Evolutionary conservation across 2,888 invertebrate species (phyloP).

Genomic region (Stictocephala bisonia): DNA sequence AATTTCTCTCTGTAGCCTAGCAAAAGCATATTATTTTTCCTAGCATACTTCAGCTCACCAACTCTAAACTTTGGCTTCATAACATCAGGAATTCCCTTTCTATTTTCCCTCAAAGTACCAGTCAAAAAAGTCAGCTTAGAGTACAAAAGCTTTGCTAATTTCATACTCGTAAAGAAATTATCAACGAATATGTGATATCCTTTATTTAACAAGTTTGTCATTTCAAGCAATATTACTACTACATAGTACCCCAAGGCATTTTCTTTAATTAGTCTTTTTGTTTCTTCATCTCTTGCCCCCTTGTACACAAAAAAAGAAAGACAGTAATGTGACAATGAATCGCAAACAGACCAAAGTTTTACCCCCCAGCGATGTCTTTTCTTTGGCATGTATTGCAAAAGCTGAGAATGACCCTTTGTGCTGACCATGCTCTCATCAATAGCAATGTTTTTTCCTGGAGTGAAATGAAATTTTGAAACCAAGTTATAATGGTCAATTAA

Average conservation of each 20-base stretch:
- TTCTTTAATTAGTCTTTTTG: conserved; percentile 10
- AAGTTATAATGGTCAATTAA: neutral
- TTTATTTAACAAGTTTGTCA: conserved; percentile 19
- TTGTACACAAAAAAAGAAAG: conserved; percentile 38
- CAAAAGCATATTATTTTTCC: conserved; percentile 21
- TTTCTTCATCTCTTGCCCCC: conserved; percentile 12
- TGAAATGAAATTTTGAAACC: conserved; percentile 2
- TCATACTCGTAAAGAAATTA: conserved; percentile 31
- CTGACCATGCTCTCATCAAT: conserved; percentile 38
- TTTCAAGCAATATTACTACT: conserved; percentile 19
- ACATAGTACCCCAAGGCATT: conserved; percentile 33
- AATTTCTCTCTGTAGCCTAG: conserved; percentile 34
- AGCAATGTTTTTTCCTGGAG: neutral
- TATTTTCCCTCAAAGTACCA: conserved; percentile 17
- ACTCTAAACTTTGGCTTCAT: conserved; percentile 28
- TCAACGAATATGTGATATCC: conserved; percentile 28
- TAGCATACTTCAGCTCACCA: conserved; percentile 31
- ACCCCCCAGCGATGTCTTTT: conserved; percentile 40
- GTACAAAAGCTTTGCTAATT: conserved; percentile 27
- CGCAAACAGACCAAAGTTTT: conserved; percentile 41
- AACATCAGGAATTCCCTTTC: conserved; percentile 28
- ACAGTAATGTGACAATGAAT: conserved; percentile 36
- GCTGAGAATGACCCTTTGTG: conserved; percentile 25
- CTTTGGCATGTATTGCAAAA: conserved; percentile 39
- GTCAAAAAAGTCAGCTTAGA: conserved; percentile 17